Evolutionary conservation across 1,140 invertebrate genomes (phyloP).

Genomic region (Neotoxoptera formosana): DNA sequence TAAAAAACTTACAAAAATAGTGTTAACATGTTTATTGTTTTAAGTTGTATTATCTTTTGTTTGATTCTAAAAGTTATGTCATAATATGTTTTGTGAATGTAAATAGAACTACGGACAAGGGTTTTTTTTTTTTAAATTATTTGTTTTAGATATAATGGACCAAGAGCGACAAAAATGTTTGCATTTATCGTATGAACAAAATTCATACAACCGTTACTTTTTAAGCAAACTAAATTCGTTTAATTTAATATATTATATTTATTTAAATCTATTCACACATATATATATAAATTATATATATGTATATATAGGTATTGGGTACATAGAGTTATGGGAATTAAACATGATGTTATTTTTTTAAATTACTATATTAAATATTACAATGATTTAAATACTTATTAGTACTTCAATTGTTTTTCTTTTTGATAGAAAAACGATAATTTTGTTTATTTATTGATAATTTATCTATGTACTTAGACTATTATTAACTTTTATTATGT

Average conservation of each 20-base stretch:
- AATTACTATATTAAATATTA: neutral
- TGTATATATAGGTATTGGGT: too few relatives aligned
- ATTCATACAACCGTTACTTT: neutral
- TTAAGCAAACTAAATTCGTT: neutral
- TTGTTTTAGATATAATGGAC: neutral
- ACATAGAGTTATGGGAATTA: neutral
- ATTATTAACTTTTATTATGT: neutral
- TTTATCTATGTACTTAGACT: neutral
- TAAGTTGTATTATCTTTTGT: neutral
- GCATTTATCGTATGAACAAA: neutral
- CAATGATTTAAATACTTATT: neutral
- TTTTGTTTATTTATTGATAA: neutral
- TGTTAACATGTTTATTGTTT: neutral
- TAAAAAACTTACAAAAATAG: neutral
- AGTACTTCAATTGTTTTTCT: neutral
- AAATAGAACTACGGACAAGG: neutral
- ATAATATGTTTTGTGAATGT: neutral
- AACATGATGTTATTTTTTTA: neutral
- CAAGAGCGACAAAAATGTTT: neutral
- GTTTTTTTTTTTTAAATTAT: neutral
- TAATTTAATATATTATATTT: neutral
- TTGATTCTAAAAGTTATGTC: neutral
- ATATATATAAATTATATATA: too few relatives aligned
- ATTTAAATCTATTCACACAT: neutral
- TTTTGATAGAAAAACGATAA: neutral